These are phyloP conservation scores for Octonoba sinensis DNA, from an alignment of 2,888 invertebrate species.

Conservation along the genomic window DNA sequence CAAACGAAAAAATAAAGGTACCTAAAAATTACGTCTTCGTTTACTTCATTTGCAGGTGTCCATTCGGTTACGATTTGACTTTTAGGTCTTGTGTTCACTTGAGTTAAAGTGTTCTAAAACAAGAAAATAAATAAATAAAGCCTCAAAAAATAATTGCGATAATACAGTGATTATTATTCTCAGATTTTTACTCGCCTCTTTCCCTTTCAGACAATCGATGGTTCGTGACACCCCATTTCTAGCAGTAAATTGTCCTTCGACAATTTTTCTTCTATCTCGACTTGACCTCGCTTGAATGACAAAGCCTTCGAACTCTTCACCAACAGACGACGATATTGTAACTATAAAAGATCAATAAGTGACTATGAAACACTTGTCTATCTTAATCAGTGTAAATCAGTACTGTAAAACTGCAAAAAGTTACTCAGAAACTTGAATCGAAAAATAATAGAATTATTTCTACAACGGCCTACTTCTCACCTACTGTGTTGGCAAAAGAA, in stretches of 20 bases:
- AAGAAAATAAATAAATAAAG: slow-evolving; percentile 4
- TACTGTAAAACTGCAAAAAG: too few species aligned
- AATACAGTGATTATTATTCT: not conserved
- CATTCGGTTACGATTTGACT: slow-evolving; percentile 49
- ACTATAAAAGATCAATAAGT: slow-evolving; percentile 18
- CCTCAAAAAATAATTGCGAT: not conserved
- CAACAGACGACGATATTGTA: slow-evolving; percentile 31
- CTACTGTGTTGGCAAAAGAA: too few species aligned
- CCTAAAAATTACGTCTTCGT: slow-evolving; percentile 44
- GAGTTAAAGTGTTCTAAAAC: slow-evolving; percentile 62
- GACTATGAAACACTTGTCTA: not conserved
- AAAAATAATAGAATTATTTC: too few species aligned
- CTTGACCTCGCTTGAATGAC: slow-evolving; percentile 40
- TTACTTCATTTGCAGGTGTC: slow-evolving; percentile 31
- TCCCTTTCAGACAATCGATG: slow-evolving; percentile 32
- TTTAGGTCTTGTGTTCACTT: slow-evolving; percentile 34
- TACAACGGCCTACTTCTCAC: too few species aligned
- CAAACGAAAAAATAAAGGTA: not conserved
- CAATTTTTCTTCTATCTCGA: slow-evolving; percentile 1
- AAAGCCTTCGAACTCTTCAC: slow-evolving; percentile 52
- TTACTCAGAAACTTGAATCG: too few species aligned
- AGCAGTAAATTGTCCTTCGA: slow-evolving; percentile 34
- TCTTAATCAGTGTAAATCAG: not conserved
- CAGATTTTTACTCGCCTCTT: slow-evolving; percentile 19
- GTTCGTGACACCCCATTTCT: slow-evolving; percentile 15